A percentile compares a stretch with the other conserved stretches of the same genome.
These are phyloP conservation scores for Scaptomyza graminum DNA, from an alignment of 1,140 invertebrate genomes.

Conservation along the genomic window DNA sequence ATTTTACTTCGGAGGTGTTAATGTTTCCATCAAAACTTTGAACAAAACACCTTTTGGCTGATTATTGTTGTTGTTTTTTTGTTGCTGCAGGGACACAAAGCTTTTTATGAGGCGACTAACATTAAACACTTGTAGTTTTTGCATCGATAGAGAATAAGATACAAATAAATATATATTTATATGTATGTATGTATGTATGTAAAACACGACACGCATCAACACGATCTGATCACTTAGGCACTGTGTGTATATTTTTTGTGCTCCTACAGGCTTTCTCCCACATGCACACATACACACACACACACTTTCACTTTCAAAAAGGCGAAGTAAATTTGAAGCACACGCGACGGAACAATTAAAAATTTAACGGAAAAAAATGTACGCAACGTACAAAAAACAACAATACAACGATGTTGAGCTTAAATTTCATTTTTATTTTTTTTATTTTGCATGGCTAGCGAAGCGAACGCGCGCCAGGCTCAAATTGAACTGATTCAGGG, in stretches of 20 bases:
- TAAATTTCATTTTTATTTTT: constrained; percentile 18
- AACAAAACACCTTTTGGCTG: constrained; percentile 47
- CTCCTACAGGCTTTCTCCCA: not conserved
- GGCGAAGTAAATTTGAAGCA: not conserved
- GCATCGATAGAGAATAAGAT: constrained; percentile 26
- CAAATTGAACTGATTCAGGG: constrained; percentile 66
- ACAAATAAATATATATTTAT: constrained; percentile 12
- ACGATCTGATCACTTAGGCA: constrained; percentile 49
- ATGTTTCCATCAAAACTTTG: constrained; percentile 62
- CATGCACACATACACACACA: not conserved
- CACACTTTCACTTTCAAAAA: not conserved
- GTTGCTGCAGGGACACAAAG: constrained; percentile 39
- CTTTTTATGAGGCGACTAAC: constrained; percentile 17
- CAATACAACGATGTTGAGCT: constrained; percentile 15
- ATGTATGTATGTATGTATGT: not conserved
- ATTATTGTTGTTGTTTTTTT: constrained; percentile 38
- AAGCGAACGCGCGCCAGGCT: constrained; percentile 71
- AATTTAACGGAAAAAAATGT: constrained; percentile 1
- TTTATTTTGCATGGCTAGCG: constrained; percentile 31
- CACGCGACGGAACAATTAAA: constrained; percentile 4
- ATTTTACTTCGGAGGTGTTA: constrained; percentile 65
- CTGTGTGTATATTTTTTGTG: not conserved
- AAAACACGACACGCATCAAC: constrained; percentile 31
- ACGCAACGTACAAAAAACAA: constrained; percentile 2
- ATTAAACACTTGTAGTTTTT: constrained; percentile 33